A percentile compares a stretch with the other conserved stretches of the same genome.
Conservation (phyloP, 2,888 invertebrate species). For the Acanthococcus lagerstroemiae region DNA sequence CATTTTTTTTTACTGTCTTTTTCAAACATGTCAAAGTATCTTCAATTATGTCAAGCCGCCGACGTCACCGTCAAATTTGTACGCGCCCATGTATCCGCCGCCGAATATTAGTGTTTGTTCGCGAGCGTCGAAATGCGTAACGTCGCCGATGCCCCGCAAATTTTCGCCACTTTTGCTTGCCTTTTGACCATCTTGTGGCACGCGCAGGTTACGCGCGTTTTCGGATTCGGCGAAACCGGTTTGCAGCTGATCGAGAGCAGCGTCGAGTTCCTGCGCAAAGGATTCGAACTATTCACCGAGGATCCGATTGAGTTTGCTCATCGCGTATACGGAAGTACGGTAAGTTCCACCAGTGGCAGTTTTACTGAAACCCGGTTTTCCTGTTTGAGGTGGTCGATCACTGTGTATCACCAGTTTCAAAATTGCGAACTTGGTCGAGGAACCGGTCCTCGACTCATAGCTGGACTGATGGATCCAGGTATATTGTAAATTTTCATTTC, state of each 20-base stretch:
- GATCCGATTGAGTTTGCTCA: conserved; percentile 27
- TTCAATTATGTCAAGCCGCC: too few species aligned
- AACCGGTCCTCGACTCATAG: too few species aligned
- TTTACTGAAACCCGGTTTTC: too few species aligned
- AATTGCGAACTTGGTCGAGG: too few species aligned
- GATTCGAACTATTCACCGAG: conserved; percentile 12
- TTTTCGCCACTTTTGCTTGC: conserved; percentile 4
- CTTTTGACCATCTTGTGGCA: conserved; percentile 2
- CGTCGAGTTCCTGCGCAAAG: background rate
- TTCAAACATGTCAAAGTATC: too few species aligned
- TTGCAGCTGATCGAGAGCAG: conserved; percentile 5
- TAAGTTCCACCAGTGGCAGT: too few species aligned
- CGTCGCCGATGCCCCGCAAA: conserved; percentile 8
- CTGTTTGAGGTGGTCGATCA: too few species aligned
- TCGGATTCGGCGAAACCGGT: background rate
- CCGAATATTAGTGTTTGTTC: conserved; percentile 11
- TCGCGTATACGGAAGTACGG: conserved; percentile 22
- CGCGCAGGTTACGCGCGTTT: background rate
- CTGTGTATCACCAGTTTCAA: too few species aligned
- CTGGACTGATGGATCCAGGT: too few species aligned
- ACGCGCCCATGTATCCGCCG: conserved; percentile 4
- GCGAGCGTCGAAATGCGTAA: conserved; percentile 11
- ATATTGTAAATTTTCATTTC: too few species aligned
- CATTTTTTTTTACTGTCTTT: background rate
- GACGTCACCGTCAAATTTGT: background rate